Evolutionary conservation across 2,113 vertebrate species (phyloP).

Genomic region (human (Homo sapiens)): GRCh38 chr2:145539501-145540000

Average conservation of each 20-base stretch:
- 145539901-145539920: background rate
- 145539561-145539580: conserved; percentile 74
- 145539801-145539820: background rate
- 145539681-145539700: background rate
- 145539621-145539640: background rate
- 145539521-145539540: conserved; percentile 89
- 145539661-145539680: background rate
- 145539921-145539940: background rate
- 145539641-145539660: background rate
- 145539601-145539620: conserved; percentile 36
- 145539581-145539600: conserved; percentile 75
- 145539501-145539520: conserved; percentile 95
- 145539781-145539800: background rate
- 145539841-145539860: background rate
- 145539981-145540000: too few species aligned
- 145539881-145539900: background rate
- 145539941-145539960: background rate
- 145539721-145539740: background rate
- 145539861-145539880: background rate
- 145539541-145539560: conserved; percentile 85
- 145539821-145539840: background rate
- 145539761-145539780: conserved; percentile 32
- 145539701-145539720: background rate
- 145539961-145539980: too few species aligned
- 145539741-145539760: background rate